Evolutionary conservation across 2,797 vertebrate genomes (phyloP), one percentile per base, ranked within the genome.

Genomic region (Sphenopsis melanotis): DNA sequence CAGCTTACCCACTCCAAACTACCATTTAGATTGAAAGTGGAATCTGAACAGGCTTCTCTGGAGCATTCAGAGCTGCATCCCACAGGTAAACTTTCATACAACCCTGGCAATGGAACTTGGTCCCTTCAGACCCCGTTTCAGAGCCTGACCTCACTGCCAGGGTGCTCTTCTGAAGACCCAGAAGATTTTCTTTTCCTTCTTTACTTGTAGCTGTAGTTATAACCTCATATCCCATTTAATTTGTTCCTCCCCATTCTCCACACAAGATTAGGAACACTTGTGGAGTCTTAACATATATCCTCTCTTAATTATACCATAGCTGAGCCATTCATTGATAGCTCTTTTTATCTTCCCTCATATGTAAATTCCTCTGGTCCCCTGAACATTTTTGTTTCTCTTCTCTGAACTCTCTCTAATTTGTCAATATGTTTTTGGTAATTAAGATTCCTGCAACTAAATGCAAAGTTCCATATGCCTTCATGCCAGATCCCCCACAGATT

Each of bases 401-500:
- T 95, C 92, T 96, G 93, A 95, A 95, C 84, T 88, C 79, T 68
- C 39, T 87, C 91, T 96, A 94, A 95, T 95, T 96, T 96, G 89
- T 96, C 96, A 96, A 95, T 97, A 96, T 96, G 88, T 72, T 95
- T 94, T 87, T 91, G 42, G 81, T 93, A 96, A 97, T 97, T 96
- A 97, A 60, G 80, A 71, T 89, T 93, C 83, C 77, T 0, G 0
- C 47, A 93, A 83, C 83, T 80, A 87, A 93, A 80, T 71, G 63
- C 66, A 78, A 12, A 42, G 66, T 79, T 93, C 92, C 78, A 55
- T 80, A 49, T 74, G 81, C 41, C 64, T 72, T 76, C 89, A 21
- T 89, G 64, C 42, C 65, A 83, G 36, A 86, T 91, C 91, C 77
- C 82, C 82, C 46, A 21, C 18, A 83, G 92, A 86, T 85, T 86